Conservation (phyloP, 2,113 vertebrate species). For the Vimba vimba region DNA sequence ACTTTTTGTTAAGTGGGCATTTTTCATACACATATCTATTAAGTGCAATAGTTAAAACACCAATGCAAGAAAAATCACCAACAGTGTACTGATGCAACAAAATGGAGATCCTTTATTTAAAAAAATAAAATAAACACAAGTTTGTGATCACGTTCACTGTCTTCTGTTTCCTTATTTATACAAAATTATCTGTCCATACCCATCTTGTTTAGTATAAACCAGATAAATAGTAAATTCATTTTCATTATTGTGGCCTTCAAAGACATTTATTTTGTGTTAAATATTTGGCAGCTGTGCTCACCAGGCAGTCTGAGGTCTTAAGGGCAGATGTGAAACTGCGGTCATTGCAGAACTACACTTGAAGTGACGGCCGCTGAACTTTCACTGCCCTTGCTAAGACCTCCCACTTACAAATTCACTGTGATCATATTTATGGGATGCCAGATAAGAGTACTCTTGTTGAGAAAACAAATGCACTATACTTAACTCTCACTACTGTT, state of each 20-base stretch:
- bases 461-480: slow-evolving; percentile 40
- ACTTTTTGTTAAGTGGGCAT: no score
- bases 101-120: background rate
- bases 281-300: slow-evolving; percentile 8
- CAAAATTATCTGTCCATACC: background rate
- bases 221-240: background rate
- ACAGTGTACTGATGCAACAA: background rate
- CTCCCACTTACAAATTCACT: slow-evolving; percentile 22
- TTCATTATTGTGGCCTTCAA: background rate
- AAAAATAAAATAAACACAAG: background rate
- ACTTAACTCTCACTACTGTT: slow-evolving; percentile 9
- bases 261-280: background rate
- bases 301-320: slow-evolving; percentile 26
- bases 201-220: slow-evolving; percentile 1
- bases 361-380: slow-evolving; percentile 36
- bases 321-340: slow-evolving; percentile 46
- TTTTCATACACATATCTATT: background rate
- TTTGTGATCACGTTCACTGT: background rate
- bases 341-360: slow-evolving; percentile 20
- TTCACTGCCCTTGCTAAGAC: slow-evolving; percentile 23
- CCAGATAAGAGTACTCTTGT: slow-evolving; percentile 44
- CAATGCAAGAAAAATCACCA: background rate
- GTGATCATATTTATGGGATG: background rate
- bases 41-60: background rate
- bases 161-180: background rate